Evolutionary conservation across 2,888 invertebrate species (phyloP).

Genomic region (Drosophila heteroneura): DNA sequence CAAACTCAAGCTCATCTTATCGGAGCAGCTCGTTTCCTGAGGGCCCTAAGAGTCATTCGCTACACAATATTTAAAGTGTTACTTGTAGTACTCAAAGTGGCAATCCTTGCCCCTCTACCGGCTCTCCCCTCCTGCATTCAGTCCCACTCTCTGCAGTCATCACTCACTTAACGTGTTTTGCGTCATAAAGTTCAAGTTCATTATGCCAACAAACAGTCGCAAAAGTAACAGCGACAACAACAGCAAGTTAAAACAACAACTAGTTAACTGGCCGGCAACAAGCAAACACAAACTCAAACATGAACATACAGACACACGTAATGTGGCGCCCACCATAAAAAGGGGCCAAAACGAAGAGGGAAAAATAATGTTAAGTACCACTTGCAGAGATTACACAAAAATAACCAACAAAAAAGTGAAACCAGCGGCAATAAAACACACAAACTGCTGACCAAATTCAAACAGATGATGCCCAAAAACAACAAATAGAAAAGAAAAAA

Average conservation of each 20-base stretch:
- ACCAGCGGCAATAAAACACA: constrained; percentile 50
- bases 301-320: constrained; percentile 5
- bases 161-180: constrained; percentile 76
- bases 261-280: constrained; percentile 39
- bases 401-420: constrained; percentile 49
- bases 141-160: constrained; percentile 39
- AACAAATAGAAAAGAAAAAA: constrained; percentile 2
- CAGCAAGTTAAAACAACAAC: constrained; percentile 43
- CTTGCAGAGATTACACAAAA: constrained; percentile 75
- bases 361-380: constrained; percentile 60
- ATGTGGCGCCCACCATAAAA: constrained; percentile 42
- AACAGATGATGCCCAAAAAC: constrained; percentile 19
- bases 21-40: constrained; percentile 26
- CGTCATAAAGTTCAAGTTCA: constrained; percentile 80
- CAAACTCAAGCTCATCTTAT: constrained; percentile 12
- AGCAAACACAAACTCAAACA: constrained; percentile 26
- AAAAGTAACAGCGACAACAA: constrained; percentile 43
- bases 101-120: not conserved
- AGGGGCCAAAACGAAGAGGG: constrained; percentile 21
- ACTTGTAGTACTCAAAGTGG: constrained; percentile 34
- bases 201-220: constrained; percentile 58
- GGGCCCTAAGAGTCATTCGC: constrained; percentile 25
- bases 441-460: constrained; percentile 45
- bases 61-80: constrained; percentile 49
- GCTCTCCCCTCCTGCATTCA: not conserved